Percentiles rank a stretch among this genome's conserved stretches.
Conservation (phyloP, 2,888 invertebrate species). For the Oscheius onirici region DNA sequence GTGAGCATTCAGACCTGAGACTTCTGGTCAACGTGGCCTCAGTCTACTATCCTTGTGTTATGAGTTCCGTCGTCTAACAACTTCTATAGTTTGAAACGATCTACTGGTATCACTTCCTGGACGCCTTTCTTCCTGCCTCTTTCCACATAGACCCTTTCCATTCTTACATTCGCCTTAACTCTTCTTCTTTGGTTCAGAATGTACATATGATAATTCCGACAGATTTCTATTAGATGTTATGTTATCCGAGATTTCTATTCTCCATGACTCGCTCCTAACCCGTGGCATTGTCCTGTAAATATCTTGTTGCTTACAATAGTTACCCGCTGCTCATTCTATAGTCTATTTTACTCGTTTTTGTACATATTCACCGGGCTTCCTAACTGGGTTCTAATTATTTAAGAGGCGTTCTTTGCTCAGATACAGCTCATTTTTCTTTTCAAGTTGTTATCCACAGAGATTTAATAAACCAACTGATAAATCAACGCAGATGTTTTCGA, state of each 20-base stretch:
- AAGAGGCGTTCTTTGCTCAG: constrained; percentile 17
- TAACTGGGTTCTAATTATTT: constrained; percentile 2
- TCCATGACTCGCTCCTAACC: constrained; percentile 5
- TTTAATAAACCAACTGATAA: neutral
- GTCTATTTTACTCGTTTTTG: constrained; percentile 1
- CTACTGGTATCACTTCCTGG: constrained; percentile 2
- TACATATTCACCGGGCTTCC: constrained; percentile 13
- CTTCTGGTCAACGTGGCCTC: constrained; percentile 66
- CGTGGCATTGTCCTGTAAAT: neutral
- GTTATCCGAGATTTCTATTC: constrained; percentile 24
- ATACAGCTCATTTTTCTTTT: constrained; percentile 1
- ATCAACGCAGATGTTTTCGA: neutral
- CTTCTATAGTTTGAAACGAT: neutral
- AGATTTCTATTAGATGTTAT: constrained; percentile 25
- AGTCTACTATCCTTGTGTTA: constrained; percentile 62
- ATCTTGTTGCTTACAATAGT: constrained; percentile 4
- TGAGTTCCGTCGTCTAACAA: constrained; percentile 41
- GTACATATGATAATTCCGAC: constrained; percentile 13
- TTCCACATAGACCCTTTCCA: neutral
- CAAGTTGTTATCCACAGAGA: neutral
- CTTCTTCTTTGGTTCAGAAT: neutral
- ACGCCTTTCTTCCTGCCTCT: neutral
- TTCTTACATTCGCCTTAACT: constrained; percentile 3
- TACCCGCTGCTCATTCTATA: neutral
- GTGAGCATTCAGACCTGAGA: constrained; percentile 66